phyloP scores from a whole-genome alignment of 2,113 vertebrate species.

The Seriola dumerili region DNA sequence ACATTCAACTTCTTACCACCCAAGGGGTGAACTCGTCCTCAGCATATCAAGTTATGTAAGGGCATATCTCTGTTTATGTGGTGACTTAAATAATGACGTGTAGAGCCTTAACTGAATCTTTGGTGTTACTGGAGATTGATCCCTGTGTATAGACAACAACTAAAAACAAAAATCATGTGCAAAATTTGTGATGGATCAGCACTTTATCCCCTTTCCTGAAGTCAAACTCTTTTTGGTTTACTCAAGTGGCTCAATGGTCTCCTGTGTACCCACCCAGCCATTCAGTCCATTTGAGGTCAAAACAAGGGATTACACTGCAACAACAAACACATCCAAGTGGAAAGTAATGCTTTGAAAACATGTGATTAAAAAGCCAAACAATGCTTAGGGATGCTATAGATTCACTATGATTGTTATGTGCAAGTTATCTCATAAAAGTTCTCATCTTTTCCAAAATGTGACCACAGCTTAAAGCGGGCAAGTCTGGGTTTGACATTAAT shows the following conservation, averaged over 20 bases:
- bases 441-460: not conserved
- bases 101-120: slow-evolving; percentile 12
- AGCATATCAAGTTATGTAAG: slow-evolving; percentile 53
- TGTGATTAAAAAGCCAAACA: slow-evolving; percentile 18
- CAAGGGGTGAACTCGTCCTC: slow-evolving; percentile 43
- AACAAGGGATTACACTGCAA: slow-evolving; percentile 80
- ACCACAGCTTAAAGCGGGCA: not conserved
- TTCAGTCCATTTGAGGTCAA: slow-evolving; percentile 64
- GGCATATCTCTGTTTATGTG: slow-evolving; percentile 25
- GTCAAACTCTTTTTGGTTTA: slow-evolving; percentile 61
- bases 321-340: slow-evolving; percentile 70
- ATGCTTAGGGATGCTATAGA: not conserved
- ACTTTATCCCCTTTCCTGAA: slow-evolving; percentile 27
- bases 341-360: slow-evolving; percentile 56
- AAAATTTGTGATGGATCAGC: slow-evolving; percentile 21
- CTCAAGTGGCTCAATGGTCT: slow-evolving; percentile 75
- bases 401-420: slow-evolving; percentile 5
- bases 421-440: not conserved
- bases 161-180: not conserved
- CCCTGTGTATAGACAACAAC: slow-evolving; percentile 15
- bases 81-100: slow-evolving; percentile 11
- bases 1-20: slow-evolving; percentile 65
- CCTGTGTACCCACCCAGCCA: slow-evolving; percentile 51
- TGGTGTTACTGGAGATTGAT: slow-evolving; percentile 9
- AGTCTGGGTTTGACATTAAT: not conserved